Percentiles rank a stretch among this genome's conserved stretches.
These are phyloP conservation scores for Lapara coniferarum DNA, from an alignment of 2,888 invertebrate species.

Conservation along the genomic window DNA sequence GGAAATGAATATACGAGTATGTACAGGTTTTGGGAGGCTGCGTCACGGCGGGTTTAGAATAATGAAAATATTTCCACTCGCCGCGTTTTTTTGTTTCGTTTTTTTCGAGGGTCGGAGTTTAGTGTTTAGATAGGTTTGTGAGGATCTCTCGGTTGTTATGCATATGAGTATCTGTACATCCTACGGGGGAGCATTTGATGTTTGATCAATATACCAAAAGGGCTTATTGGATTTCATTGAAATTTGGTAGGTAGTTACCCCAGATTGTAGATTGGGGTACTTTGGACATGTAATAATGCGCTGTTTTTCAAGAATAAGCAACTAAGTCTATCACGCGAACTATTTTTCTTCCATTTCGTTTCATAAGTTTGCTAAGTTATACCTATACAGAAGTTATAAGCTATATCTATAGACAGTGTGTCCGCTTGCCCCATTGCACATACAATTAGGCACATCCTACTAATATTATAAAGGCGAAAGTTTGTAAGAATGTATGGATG, in stretches of 20 bases:
- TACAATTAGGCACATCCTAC: no score
- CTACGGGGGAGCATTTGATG: constrained; percentile 4
- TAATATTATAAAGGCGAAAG: no score
- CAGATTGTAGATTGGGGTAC: not conserved
- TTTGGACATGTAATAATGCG: not conserved
- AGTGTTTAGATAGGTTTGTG: constrained; percentile 25
- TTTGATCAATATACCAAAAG: constrained; percentile 8
- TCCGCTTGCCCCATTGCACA: no score
- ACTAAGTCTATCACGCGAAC: not conserved
- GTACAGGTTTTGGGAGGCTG: constrained; percentile 77
- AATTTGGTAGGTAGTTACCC: not conserved
- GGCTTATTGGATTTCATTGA: constrained; percentile 16
- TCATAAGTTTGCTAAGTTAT: no score
- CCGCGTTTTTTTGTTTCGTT: constrained; percentile 47
- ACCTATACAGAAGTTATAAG: no score
- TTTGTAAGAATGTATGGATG: no score
- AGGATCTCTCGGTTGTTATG: constrained; percentile 8
- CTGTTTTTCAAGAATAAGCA: not conserved
- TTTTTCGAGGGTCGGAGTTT: constrained; percentile 25
- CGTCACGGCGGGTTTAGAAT: constrained; percentile 75
- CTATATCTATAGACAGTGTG: no score
- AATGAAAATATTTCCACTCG: constrained; percentile 76
- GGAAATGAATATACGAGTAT: constrained; percentile 83
- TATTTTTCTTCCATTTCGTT: not conserved
- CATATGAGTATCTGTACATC: constrained; percentile 9